phyloP scores from a whole-genome alignment of 2,797 vertebrate species.

The Microctenopoma steveboyesi region DNA sequence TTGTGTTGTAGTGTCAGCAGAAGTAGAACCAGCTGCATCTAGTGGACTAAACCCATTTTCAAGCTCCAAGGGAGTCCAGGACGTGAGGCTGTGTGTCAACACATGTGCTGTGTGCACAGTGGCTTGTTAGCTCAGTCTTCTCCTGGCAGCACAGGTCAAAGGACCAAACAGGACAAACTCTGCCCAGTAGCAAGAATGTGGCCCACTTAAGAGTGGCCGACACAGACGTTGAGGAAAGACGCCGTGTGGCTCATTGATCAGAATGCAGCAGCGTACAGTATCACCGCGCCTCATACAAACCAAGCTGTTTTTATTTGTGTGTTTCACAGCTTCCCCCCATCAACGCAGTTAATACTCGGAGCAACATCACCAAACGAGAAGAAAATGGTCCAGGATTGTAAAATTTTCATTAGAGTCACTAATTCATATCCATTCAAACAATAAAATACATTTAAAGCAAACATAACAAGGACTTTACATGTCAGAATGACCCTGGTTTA shows the following conservation, averaged over 20 bases:
- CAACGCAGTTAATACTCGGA: constrained; percentile 2
- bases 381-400: background rate
- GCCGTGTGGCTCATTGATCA: constrained; percentile 15
- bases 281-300: constrained; percentile 15
- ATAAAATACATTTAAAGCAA: background rate
- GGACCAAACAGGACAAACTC: constrained; percentile 15
- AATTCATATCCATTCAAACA: background rate
- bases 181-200: background rate
- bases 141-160: constrained; percentile 28
- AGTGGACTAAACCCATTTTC: constrained; percentile 57
- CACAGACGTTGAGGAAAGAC: constrained; percentile 4
- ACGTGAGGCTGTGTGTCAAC: constrained; percentile 30
- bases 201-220: constrained; percentile 9
- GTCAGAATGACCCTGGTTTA: background rate
- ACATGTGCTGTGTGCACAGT: background rate
- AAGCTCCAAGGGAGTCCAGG: constrained; percentile 54
- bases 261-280: constrained; percentile 4
- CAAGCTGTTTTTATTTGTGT: constrained; percentile 16
- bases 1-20: constrained; percentile 51
- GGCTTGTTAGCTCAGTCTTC: background rate
- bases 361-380: background rate
- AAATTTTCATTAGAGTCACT: background rate
- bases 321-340: background rate
- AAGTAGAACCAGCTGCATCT: constrained; percentile 72
- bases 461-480: background rate